Conservation (phyloP, 2,797 vertebrate genomes). For the Notolabrus celidotus region DNA sequence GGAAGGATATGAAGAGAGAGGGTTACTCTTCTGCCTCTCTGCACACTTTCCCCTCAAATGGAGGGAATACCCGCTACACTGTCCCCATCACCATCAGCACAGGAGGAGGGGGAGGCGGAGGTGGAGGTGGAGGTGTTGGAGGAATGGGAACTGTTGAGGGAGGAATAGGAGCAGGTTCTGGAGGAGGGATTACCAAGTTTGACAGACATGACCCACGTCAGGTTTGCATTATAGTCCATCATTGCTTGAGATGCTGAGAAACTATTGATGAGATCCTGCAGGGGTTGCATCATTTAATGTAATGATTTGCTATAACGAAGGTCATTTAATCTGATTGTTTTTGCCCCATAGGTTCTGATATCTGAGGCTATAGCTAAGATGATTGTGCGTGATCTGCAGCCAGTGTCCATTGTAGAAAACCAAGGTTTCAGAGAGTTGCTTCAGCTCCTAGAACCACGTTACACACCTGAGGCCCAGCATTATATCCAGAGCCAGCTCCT, state of each 20-base stretch:
- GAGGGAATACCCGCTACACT: slow-evolving; percentile 71
- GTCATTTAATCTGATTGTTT: background rate
- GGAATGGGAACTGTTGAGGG: slow-evolving; percentile 65
- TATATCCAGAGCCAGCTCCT: slow-evolving; percentile 87
- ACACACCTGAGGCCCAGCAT: slow-evolving; percentile 82
- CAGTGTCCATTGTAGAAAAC: slow-evolving; percentile 85
- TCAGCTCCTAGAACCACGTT: slow-evolving; percentile 87
- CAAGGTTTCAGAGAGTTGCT: slow-evolving; percentile 86
- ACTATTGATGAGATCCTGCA: background rate
- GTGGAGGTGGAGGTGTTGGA: slow-evolving; percentile 57
- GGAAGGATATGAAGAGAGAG: slow-evolving; percentile 89
- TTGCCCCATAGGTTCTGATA: slow-evolving; percentile 77
- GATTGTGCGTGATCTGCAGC: slow-evolving; percentile 87
- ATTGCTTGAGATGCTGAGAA: background rate
- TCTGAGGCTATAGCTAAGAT: slow-evolving; percentile 88
- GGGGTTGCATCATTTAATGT: background rate
- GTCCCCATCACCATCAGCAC: slow-evolving; percentile 65
- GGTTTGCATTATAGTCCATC: slow-evolving; percentile 54
- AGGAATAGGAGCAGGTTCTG: slow-evolving; percentile 71
- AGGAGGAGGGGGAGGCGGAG: slow-evolving; percentile 52
- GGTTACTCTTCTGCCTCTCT: slow-evolving; percentile 80
- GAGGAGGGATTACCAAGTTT: slow-evolving; percentile 81
- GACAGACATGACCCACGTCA: slow-evolving; percentile 87
- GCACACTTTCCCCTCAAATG: slow-evolving; percentile 76
- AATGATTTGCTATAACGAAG: background rate